Conservation (phyloP, 2,888 invertebrate species). For the Epinotia bilunana region DNA sequence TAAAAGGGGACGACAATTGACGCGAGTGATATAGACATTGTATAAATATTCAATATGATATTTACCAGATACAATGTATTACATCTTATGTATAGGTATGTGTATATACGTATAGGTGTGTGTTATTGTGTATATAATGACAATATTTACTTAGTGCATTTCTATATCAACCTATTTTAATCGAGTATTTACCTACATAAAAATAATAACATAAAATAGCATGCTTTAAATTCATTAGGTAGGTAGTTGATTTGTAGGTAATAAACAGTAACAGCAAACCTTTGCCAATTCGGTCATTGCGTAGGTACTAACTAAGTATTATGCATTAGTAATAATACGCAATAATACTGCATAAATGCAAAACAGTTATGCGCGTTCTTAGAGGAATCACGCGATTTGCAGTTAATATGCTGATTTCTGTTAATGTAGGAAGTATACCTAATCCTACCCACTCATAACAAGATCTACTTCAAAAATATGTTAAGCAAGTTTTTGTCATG, state of each 20-base stretch:
- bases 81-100: too few relatives aligned
- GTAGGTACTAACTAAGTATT: not conserved
- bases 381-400: conserved; percentile 4
- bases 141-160: too few relatives aligned
- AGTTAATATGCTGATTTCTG: not conserved
- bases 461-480: not conserved
- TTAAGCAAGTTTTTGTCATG: not conserved
- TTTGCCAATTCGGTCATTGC: not conserved
- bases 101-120: too few relatives aligned
- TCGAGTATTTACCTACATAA: too few relatives aligned
- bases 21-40: conserved; percentile 1
- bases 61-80: not conserved
- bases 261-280: too few relatives aligned
- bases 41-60: not conserved
- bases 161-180: too few relatives aligned
- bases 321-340: not conserved
- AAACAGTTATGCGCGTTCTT: conserved; percentile 2
- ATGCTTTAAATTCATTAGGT: too few relatives aligned
- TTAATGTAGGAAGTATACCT: not conserved
- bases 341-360: not conserved
- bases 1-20: conserved; percentile 13
- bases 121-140: too few relatives aligned
- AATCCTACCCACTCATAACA: too few relatives aligned
- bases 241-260: too few relatives aligned
- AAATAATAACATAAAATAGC: too few relatives aligned